Evolutionary conservation across 2,797 vertebrate species (phyloP), one percentile per base, ranked within the genome.

Genomic region (Molossus alvarezi): DNA sequence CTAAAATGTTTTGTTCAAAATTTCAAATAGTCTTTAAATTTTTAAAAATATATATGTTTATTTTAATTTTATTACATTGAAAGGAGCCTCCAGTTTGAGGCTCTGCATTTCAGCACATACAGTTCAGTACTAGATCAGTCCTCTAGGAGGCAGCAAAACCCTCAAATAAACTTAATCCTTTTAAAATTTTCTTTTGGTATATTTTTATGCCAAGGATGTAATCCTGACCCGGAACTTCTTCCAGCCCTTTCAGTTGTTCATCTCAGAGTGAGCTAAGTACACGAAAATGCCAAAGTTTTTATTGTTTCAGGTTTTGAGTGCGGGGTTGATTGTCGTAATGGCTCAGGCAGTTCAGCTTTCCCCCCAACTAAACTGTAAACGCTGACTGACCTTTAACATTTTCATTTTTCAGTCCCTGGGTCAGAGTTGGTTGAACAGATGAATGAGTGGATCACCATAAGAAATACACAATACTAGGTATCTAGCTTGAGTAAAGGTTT

Each of bases 71-170:
- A 21, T 86, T 88, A 33, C 3, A 58, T 60, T 82, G 73, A 95
- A 93, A 58, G 69, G 69, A 25, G 41, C 45, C 14, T 73, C 55
- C 37, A 11, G 37, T n/a, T 60, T 1, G 27, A 12, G 53, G n/a
- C 7, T 55, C 58, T 71, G 72, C 45, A 57, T 92, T 64, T 96
- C 55, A 4, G 77, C 1, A 2, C 13, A 45, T 55, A 48, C 21
- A 1, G 57, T 23, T 51, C 69, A 93, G 21, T 84, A 80, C 18
- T 33, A 94, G 23, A 20, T 60, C 0, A 3, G 3, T 57, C 94
- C 95, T 45, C 72, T 88, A 95, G 95, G 58, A 85, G 97, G 96
- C 81, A 95, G 88, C 33, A 96, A 88, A 95, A 65, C 29, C 27
- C 57, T 4, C 29, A 64, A 45, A 48, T 55, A 76, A 79, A 91